These are phyloP conservation scores for Polyodon spathula DNA, from an alignment of 2,113 vertebrate species.

Conservation along the genomic window DNA sequence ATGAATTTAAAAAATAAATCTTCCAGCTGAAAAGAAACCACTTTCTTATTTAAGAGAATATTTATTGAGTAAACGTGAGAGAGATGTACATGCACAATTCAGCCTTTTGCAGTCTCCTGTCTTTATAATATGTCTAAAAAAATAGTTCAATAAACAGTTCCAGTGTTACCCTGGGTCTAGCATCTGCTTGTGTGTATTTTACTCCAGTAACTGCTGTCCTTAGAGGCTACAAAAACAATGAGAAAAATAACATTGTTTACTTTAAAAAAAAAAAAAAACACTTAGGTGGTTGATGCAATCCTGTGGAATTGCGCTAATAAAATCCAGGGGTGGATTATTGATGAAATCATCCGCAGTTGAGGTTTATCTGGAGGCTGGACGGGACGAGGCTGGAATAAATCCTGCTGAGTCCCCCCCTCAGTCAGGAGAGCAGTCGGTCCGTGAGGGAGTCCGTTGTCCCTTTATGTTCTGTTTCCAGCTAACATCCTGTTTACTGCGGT, in stretches of 20 bases:
- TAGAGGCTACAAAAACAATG: no score
- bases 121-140: conserved; percentile 27
- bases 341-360: background rate
- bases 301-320: conserved; percentile 12
- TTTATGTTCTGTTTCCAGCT: conserved; percentile 31
- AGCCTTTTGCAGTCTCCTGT: conserved; percentile 39
- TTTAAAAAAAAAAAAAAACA: no score
- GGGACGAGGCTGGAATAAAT: conserved; percentile 16
- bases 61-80: conserved; percentile 54
- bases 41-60: conserved; percentile 67
- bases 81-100: conserved; percentile 33
- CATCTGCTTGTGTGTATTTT: no score
- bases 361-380: conserved; percentile 9
- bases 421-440: conserved; percentile 2
- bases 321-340: background rate
- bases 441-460: conserved; percentile 6
- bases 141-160: conserved; percentile 51
- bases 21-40: conserved; percentile 32
- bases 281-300: no score
- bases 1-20: conserved; percentile 1
- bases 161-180: no score
- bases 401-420: conserved; percentile 11
- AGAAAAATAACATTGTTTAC: no score
- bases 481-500: conserved; percentile 39
- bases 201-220: no score